These are phyloP conservation scores for Actenoides lindsayi DNA, from an alignment of 2,113 vertebrate genomes.

Conservation along the genomic window DNA sequence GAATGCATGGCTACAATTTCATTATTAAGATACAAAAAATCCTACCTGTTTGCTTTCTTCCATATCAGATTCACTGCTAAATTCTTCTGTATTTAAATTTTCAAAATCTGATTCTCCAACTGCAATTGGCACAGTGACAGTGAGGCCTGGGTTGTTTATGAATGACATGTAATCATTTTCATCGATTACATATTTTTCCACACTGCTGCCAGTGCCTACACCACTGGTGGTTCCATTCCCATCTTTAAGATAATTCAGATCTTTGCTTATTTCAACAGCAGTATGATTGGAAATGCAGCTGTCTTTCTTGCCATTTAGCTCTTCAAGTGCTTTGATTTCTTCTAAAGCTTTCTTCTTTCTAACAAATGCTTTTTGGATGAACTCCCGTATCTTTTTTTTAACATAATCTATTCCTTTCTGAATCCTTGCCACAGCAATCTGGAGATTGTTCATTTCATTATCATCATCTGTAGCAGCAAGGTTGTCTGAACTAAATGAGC, in stretches of 20 bases:
- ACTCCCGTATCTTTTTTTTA: constrained; percentile 79
- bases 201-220: constrained; percentile 86
- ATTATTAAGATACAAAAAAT: not conserved
- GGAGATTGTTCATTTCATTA: constrained; percentile 92
- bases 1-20: not conserved
- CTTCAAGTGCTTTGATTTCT: constrained; percentile 84
- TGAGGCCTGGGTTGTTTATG: constrained; percentile 91
- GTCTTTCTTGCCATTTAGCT: constrained; percentile 86
- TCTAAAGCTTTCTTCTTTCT: constrained; percentile 78
- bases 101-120: constrained; percentile 95
- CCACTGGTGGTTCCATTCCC: constrained; percentile 89
- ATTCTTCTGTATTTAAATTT: constrained; percentile 94
- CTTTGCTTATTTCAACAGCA: constrained; percentile 87
- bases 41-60: constrained; percentile 89
- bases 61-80: constrained; percentile 91
- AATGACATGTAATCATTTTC: constrained; percentile 91
- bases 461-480: constrained; percentile 88
- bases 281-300: constrained; percentile 88
- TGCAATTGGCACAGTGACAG: constrained; percentile 94
- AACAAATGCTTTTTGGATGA: constrained; percentile 79
- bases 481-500: constrained; percentile 97
- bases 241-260: constrained; percentile 83
- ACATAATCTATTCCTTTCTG: constrained; percentile 81
- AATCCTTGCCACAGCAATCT: constrained; percentile 91
- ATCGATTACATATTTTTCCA: constrained; percentile 84